Evolutionary conservation across 2,888 invertebrate species (phyloP).

Genomic region (Gonocerus acuteangulatus): DNA sequence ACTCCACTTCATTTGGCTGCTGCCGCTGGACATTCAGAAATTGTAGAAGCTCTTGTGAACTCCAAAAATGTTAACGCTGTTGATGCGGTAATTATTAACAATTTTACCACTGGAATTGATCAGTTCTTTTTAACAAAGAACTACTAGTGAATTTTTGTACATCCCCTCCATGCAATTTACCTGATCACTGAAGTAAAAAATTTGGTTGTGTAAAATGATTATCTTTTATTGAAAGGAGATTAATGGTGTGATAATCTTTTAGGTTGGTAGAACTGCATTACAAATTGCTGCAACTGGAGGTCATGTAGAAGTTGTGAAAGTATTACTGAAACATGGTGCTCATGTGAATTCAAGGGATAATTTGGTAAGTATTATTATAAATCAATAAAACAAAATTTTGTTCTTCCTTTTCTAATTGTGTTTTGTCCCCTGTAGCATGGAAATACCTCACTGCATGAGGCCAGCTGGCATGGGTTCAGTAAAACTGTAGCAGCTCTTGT

Average conservation of each 20-base stretch:
- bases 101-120: conserved; percentile 43
- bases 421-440: too few relatives aligned
- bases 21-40: conserved; percentile 48
- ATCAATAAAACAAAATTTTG: neutral
- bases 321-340: conserved; percentile 47
- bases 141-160: conserved; percentile 50
- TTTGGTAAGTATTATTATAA: conserved; percentile 50
- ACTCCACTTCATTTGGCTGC: conserved; percentile 51
- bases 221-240: too few relatives aligned
- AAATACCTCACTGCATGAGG: conserved; percentile 89
- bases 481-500: conserved; percentile 63
- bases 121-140: conserved; percentile 48
- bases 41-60: conserved; percentile 46
- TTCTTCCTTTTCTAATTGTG: neutral
- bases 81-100: conserved; percentile 27
- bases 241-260: too few relatives aligned
- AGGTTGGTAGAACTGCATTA: conserved; percentile 48
- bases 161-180: too few relatives aligned
- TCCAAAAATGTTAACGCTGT: conserved; percentile 47
- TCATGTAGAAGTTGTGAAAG: conserved; percentile 47
- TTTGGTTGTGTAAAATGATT: too few relatives aligned
- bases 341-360: conserved; percentile 57
- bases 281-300: conserved; percentile 52
- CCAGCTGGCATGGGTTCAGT: conserved; percentile 90
- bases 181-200: too few relatives aligned